These are phyloP conservation scores for Machimus rusticus DNA, from an alignment of 2,888 invertebrate genomes.

Conservation along the genomic window DNA sequence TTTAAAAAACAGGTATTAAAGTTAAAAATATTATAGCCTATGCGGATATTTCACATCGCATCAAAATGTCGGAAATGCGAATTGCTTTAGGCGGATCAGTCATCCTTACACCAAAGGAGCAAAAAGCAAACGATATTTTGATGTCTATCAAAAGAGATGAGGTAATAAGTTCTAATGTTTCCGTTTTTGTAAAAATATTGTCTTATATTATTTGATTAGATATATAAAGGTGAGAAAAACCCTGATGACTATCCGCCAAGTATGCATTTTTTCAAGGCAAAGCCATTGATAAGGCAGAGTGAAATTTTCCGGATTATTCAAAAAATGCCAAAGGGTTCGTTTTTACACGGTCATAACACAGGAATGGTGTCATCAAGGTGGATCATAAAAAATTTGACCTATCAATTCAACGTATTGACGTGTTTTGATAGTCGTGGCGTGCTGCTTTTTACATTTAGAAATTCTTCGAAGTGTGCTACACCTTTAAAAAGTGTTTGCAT, in stretches of 20 bases:
- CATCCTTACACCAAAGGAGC: constrained; percentile 53
- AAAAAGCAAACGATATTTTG: constrained; percentile 56
- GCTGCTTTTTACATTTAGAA: constrained; percentile 58
- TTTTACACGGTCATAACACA: constrained; percentile 68
- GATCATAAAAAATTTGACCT: constrained; percentile 66
- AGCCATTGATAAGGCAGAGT: constrained; percentile 65
- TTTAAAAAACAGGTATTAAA: not conserved
- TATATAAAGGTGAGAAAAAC: constrained; percentile 52
- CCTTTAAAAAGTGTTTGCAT: constrained; percentile 62
- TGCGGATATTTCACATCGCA: constrained; percentile 55
- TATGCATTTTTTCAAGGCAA: constrained; percentile 67
- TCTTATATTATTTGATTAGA: not conserved
- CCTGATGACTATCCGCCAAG: constrained; percentile 66
- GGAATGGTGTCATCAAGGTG: constrained; percentile 66
- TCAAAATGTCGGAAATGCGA: constrained; percentile 57
- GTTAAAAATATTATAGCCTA: constrained; percentile 52
- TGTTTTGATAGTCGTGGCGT: constrained; percentile 58
- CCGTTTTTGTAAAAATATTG: not conserved
- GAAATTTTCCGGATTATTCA: constrained; percentile 68
- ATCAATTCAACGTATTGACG: constrained; percentile 59
- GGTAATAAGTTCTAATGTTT: constrained; percentile 44
- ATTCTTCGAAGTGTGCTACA: constrained; percentile 56
- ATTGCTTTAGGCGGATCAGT: constrained; percentile 57
- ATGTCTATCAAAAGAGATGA: constrained; percentile 57
- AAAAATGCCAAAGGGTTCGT: constrained; percentile 69